phyloP scores from a whole-genome alignment of 2,888 invertebrate species.

The Xestia rhomboidea region DNA sequence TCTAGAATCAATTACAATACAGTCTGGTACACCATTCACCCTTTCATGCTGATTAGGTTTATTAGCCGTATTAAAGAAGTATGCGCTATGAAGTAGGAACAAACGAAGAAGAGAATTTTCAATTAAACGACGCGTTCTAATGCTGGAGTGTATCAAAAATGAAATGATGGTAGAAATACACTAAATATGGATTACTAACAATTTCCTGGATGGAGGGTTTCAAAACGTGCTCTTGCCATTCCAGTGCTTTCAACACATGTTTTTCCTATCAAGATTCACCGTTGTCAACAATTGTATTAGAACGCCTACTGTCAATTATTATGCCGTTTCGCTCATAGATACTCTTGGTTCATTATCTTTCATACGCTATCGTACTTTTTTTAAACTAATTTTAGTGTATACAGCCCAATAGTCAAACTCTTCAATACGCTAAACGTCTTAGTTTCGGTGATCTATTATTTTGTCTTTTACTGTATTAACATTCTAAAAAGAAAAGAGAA shows the following conservation, averaged over 20 bases:
- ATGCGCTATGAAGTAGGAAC: not conserved
- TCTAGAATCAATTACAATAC: not conserved
- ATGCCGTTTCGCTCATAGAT: conserved; percentile 11
- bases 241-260: conserved; percentile 8
- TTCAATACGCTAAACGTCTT: too few species aligned
- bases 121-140: not conserved
- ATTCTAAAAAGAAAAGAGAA: too few species aligned
- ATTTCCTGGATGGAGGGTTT: conserved; percentile 26
- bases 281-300: conserved; percentile 30
- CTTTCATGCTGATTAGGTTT: not conserved
- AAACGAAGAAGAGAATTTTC: not conserved
- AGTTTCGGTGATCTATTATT: too few species aligned
- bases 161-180: not conserved
- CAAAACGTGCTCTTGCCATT: conserved; percentile 25
- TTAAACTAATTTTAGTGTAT: conserved; percentile 28
- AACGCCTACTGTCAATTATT: not conserved
- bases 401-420: too few species aligned
- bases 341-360: not conserved
- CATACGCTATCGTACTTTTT: not conserved
- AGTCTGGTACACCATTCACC: not conserved
- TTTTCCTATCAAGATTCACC: conserved; percentile 18
- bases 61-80: not conserved
- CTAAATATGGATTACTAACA: not conserved
- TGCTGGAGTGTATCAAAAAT: not conserved
- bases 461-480: too few species aligned